A percentile compares a stretch with the other conserved stretches of the same genome.
These are phyloP conservation scores for Varanus komodoensis DNA, from an alignment of 2,113 vertebrate species.

Conservation along the genomic window DNA sequence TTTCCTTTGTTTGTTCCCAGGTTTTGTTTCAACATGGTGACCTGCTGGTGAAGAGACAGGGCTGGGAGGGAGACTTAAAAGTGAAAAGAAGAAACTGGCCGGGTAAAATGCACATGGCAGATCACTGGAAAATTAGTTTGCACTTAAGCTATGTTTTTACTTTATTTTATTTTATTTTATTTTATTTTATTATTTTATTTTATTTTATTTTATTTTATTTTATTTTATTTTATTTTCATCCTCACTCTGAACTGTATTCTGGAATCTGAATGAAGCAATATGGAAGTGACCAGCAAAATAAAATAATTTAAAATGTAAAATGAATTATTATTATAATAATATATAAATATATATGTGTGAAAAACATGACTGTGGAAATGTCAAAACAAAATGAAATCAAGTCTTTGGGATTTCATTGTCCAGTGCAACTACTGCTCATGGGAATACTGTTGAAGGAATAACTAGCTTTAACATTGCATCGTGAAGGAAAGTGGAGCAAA, in stretches of 20 bases:
- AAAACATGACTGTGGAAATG: constrained; percentile 79
- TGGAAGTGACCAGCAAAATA: constrained; percentile 84
- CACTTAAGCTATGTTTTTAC: constrained; percentile 79
- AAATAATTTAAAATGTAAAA: constrained; percentile 74
- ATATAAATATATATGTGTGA: constrained; percentile 36
- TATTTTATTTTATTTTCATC: constrained; percentile 76
- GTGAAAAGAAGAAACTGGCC: constrained; percentile 76
- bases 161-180: too few species aligned
- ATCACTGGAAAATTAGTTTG: constrained; percentile 83
- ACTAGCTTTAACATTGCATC: constrained; percentile 52
- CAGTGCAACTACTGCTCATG: constrained; percentile 51
- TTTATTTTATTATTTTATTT: constrained; percentile 66
- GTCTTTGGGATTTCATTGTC: constrained; percentile 70
- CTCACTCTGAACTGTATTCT: constrained; percentile 77
- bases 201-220: constrained; percentile 69
- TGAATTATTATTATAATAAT: constrained; percentile 50
- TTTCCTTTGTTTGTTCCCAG: not conserved
- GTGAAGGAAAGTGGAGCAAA: constrained; percentile 52
- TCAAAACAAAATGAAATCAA: constrained; percentile 75
- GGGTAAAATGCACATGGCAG: constrained; percentile 68
- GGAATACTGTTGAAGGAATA: constrained; percentile 56
- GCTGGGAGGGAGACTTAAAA: constrained; percentile 61
- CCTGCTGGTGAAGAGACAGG: constrained; percentile 29
- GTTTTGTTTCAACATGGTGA: constrained; percentile 27
- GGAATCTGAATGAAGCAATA: constrained; percentile 89